Percentiles rank a stretch among this genome's conserved stretches.
Evolutionary conservation across 2,797 vertebrate genomes (phyloP).

Genomic region (Tarsius wallacei): DNA sequence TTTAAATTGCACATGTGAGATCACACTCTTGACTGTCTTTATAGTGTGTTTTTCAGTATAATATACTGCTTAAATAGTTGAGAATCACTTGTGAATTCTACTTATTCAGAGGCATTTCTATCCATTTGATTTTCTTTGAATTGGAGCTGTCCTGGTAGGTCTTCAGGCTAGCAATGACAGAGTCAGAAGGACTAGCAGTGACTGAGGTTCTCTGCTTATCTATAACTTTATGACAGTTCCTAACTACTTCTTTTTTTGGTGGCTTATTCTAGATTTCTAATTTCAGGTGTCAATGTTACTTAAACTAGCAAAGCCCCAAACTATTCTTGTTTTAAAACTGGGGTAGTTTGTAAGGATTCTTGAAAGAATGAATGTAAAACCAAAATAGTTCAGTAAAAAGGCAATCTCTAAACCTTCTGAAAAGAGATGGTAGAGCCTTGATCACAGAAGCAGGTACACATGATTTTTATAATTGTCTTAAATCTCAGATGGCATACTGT

Average conservation of each 20-base stretch:
- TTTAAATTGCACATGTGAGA: not conserved
- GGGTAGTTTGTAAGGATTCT: not conserved
- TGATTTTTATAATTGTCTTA: conserved; percentile 15
- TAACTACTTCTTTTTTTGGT: not conserved
- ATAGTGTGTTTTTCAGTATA: not conserved
- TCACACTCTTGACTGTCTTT: not conserved
- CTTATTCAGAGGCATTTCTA: not conserved
- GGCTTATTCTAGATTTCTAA: conserved; percentile 16
- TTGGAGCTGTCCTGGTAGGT: not conserved
- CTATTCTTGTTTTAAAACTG: not conserved
- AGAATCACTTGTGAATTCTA: conserved; percentile 27
- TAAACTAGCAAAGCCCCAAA: not conserved
- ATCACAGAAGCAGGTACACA: not conserved
- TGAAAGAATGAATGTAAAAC: not conserved
- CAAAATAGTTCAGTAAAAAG: not conserved
- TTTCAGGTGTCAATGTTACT: not conserved
- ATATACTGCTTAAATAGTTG: not conserved
- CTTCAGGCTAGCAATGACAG: not conserved
- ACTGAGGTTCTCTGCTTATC: not conserved
- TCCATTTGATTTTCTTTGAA: not conserved
- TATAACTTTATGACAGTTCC: not conserved
- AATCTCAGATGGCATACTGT: not conserved
- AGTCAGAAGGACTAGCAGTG: not conserved
- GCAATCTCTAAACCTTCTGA: not conserved
- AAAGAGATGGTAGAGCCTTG: not conserved